Evolutionary conservation across 2,797 vertebrate species (phyloP).

Genomic region (Urophycis tenuis): DNA sequence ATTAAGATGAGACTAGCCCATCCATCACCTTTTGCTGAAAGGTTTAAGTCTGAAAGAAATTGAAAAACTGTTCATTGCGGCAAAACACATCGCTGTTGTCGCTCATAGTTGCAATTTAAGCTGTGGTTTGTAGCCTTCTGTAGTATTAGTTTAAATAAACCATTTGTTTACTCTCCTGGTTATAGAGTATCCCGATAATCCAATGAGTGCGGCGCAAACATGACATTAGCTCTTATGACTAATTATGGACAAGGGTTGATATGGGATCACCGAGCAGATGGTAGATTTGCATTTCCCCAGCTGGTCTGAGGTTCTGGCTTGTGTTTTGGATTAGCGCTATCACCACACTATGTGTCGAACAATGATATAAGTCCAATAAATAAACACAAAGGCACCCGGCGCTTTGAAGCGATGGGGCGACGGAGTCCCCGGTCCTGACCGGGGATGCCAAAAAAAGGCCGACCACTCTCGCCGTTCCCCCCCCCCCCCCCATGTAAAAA

Average conservation of each 20-base stretch:
- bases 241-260: slow-evolving; percentile 50
- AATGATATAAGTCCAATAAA: neutral
- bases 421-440: neutral
- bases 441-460: neutral
- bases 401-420: neutral
- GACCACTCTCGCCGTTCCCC: slow-evolving; percentile 1
- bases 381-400: slow-evolving; percentile 13
- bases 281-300: slow-evolving; percentile 66
- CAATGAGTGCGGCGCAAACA: slow-evolving; percentile 25
- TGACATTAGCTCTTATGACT: slow-evolving; percentile 36
- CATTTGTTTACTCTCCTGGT: slow-evolving; percentile 22
- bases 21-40: neutral
- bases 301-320: slow-evolving; percentile 54
- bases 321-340: slow-evolving; percentile 36
- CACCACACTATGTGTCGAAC: slow-evolving; percentile 10
- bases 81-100: neutral
- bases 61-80: neutral
- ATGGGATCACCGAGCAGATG: slow-evolving; percentile 67
- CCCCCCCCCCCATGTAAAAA: neutral
- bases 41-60: neutral
- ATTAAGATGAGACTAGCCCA: neutral
- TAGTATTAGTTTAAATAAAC: neutral
- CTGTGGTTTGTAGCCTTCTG: slow-evolving; percentile 4
- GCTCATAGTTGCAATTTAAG: neutral
- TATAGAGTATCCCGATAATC: slow-evolving; percentile 9